Evolutionary conservation across 2,113 vertebrate genomes (phyloP).

Genomic region (Lophura nycthemera): DNA sequence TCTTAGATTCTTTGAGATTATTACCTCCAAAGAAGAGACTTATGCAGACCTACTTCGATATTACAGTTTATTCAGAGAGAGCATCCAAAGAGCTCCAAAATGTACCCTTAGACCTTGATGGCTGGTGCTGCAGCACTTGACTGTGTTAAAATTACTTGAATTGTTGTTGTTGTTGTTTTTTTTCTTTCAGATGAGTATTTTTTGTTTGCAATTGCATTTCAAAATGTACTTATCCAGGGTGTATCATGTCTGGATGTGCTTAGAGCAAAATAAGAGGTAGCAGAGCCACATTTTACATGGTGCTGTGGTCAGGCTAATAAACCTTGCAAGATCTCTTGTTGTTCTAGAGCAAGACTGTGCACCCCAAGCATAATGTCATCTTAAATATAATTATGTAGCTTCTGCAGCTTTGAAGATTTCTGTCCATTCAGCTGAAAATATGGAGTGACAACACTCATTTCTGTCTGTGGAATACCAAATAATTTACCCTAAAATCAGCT

Average conservation of each 20-base stretch:
- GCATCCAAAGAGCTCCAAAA: neutral
- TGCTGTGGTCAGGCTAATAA: constrained; percentile 19
- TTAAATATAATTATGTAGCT: neutral
- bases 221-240: neutral
- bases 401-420: constrained; percentile 8
- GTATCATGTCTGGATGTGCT: neutral
- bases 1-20: neutral
- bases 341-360: neutral
- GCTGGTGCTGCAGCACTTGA: neutral
- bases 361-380: constrained; percentile 15
- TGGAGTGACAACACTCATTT: neutral
- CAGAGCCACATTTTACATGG: constrained; percentile 9
- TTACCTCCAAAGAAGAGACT: neutral
- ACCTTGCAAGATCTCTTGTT: neutral
- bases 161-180: neutral
- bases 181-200: neutral
- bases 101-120: neutral
- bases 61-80: neutral
- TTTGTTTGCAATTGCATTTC: neutral
- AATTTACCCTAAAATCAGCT: neutral
- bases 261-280: neutral
- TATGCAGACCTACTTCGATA: neutral
- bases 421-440: constrained; percentile 7
- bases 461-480: neutral
- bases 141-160: neutral